Evolutionary conservation across 2,797 vertebrate species (phyloP), one percentile per base, ranked within the genome.

Genomic region (Rhincodon typus): DNA sequence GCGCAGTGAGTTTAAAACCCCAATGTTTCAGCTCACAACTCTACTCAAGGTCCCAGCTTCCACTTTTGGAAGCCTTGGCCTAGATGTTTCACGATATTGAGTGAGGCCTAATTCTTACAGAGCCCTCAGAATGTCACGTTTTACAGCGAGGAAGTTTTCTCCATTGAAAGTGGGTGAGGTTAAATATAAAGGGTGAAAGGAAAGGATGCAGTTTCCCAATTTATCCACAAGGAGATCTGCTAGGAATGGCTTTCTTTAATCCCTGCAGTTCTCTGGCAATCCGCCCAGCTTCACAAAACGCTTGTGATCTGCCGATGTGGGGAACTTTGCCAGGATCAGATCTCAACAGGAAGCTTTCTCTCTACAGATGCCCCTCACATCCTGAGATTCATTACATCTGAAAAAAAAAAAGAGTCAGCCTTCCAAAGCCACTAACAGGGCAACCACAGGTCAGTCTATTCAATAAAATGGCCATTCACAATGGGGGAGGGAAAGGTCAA

Each of bases 31-130:
- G 57, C 46, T 46, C 46, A 46, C 1, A 46, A 46, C 46, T 46
- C 46, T 3, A 46, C 6, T 57, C 7, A 8, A 57, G 53, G 57
- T 57, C 57, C 57, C 57, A 57, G 57, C 57, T 12, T 57, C 57
- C 57, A 57, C 57, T 57, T 12, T 57, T 0, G 57, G 57, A 0
- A 57, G 57, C 57, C 57, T 57, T 12, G 57, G 57, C 57, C 57
- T 8, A 57, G 46, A 46, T 46, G 46, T 46, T 46, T 46, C 46
- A 46, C 3, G 57, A 57, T 57, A 97, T 23, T 87, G 98, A 99
- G 98, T 98, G 50, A 98, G 97, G 98, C 99, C 98, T 97, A 98
- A 99, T 30, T 98, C 98, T 98, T 1, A n/a, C 50, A 13, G 0
- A 57, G 27, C 53, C 53, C 10, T 6, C 4, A 57, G 15, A 62